phyloP scores from a whole-genome alignment of 2,113 vertebrate species.

The Melanocharis versteri region DNA sequence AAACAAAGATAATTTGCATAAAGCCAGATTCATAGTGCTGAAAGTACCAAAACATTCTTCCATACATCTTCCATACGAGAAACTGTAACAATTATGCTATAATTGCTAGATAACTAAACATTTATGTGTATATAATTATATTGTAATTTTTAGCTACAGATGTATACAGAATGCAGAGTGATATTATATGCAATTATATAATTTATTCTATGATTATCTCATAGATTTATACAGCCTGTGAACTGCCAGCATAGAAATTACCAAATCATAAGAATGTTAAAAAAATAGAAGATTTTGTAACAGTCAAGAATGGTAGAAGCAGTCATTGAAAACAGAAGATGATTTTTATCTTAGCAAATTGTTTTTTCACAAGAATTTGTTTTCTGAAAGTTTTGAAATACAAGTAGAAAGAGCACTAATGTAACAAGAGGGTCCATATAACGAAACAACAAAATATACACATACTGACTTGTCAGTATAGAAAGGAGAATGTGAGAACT shows the following conservation, averaged over 20 bases:
- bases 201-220: slow-evolving; percentile 26
- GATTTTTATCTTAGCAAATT: neutral
- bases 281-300: neutral
- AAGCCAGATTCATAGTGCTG: neutral
- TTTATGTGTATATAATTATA: slow-evolving; percentile 44
- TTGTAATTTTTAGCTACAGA: slow-evolving; percentile 48
- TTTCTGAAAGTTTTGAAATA: neutral
- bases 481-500: neutral
- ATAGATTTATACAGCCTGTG: slow-evolving; percentile 3
- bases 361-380: neutral
- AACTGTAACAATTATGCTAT: slow-evolving; percentile 4
- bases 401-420: neutral
- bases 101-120: slow-evolving; percentile 52
- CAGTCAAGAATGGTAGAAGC: neutral
- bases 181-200: slow-evolving; percentile 9
- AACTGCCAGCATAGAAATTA: neutral
- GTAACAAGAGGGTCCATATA: neutral
- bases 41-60: slow-evolving; percentile 26
- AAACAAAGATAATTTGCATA: slow-evolving; percentile 10
- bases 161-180: slow-evolving; percentile 2
- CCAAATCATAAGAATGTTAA: neutral
- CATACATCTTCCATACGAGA: neutral
- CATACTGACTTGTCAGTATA: neutral
- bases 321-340: neutral
- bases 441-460: neutral